These are phyloP conservation scores for Trachops cirrhosus DNA, from an alignment of 2,797 vertebrate species.

Conservation along the genomic window DNA sequence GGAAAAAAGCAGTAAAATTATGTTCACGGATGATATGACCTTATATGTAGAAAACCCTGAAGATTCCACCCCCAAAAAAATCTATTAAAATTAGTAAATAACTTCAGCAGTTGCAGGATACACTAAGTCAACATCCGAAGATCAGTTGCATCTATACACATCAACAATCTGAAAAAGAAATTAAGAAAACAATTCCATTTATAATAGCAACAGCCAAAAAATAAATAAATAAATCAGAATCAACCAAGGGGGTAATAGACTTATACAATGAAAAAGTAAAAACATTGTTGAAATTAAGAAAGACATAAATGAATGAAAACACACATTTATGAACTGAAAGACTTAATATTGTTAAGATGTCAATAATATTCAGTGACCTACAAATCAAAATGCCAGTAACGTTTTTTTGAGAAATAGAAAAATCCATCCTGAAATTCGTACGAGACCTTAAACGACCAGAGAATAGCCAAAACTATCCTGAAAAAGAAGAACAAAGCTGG, in stretches of 20 bases:
- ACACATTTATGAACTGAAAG: not conserved
- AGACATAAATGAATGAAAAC: not conserved
- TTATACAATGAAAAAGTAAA: not conserved
- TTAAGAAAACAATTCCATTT: not conserved
- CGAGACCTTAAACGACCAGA: not conserved
- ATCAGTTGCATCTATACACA: not conserved
- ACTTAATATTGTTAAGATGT: not conserved
- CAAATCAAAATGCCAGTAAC: not conserved
- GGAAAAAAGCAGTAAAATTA: not conserved
- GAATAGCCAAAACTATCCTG: not conserved
- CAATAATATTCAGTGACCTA: not conserved
- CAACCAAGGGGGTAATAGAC: not conserved
- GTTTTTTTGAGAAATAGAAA: not conserved
- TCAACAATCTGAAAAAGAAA: not conserved
- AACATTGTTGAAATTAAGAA: not conserved
- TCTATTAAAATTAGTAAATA: not conserved
- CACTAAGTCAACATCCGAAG: not conserved
- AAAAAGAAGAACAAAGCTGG: not conserved
- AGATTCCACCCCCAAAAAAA: not conserved
- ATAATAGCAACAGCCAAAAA: not conserved
- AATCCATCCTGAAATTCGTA: not conserved
- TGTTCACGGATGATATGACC: not conserved
- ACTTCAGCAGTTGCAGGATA: not conserved
- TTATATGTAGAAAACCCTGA: not conserved
- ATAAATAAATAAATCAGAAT: not conserved